Percentiles rank a stretch among this genome's conserved stretches.
phyloP scores from a whole-genome alignment of 2,797 vertebrate genomes.

The Sebastes hubbsi region DNA sequence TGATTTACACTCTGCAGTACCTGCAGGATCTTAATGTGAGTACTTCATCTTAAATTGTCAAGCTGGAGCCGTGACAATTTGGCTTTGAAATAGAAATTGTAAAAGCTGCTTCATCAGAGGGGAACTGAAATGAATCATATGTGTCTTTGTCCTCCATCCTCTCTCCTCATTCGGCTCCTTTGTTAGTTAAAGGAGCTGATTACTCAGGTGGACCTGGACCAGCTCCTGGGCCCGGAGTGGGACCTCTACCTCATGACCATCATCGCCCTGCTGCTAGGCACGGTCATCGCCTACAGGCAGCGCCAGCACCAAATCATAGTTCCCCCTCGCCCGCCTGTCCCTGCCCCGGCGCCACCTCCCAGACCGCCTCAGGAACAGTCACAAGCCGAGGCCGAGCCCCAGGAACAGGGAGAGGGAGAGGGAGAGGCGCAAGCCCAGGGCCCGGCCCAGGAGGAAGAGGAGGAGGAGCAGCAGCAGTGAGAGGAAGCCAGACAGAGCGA shows the following conservation, averaged over 20 bases:
- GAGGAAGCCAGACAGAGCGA: slow-evolving; percentile 24
- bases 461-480: slow-evolving; percentile 58
- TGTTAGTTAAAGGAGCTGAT: slow-evolving; percentile 88
- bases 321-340: slow-evolving; percentile 54
- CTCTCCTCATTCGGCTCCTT: background rate
- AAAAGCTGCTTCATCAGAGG: background rate
- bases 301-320: slow-evolving; percentile 93
- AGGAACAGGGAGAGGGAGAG: slow-evolving; percentile 31
- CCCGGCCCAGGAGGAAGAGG: slow-evolving; percentile 50
- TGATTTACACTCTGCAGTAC: slow-evolving; percentile 93
- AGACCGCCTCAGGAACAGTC: slow-evolving; percentile 60
- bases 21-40: slow-evolving; percentile 94
- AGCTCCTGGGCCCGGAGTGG: slow-evolving; percentile 97
- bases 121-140: background rate
- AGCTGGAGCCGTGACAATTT: background rate
- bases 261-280: slow-evolving; percentile 94
- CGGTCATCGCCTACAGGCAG: slow-evolving; percentile 96
- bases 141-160: background rate
- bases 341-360: slow-evolving; percentile 47
- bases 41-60: slow-evolving; percentile 14
- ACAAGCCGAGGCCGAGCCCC: slow-evolving; percentile 36
- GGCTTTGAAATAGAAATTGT: background rate
- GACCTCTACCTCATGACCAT: slow-evolving; percentile 99
- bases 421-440: slow-evolving; percentile 40
- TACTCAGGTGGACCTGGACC: slow-evolving; percentile 94